Evolutionary conservation across 2,797 vertebrate genomes (phyloP), one percentile per base, ranked within the genome.

Genomic region (Lophius americanus): DNA sequence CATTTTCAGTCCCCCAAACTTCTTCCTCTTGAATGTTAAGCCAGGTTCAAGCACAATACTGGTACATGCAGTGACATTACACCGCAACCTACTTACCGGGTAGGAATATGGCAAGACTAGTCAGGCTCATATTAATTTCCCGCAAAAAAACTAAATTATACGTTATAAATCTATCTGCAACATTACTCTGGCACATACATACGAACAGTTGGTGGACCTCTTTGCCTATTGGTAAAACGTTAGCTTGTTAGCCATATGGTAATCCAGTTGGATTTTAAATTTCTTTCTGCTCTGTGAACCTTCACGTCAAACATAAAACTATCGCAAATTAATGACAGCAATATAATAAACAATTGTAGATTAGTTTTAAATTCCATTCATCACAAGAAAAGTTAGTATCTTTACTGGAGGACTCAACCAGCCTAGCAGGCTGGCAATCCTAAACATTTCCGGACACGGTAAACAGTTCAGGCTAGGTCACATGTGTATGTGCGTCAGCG

Each of bases 1-100:
- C 96, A 98, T 98, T 49, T 68, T 76, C 11, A 54, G 33, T 6
- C 50, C 6, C 37, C 38, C 13, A 55, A 46, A 51, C 10, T 9
- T 23, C 53, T 46, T 57, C 48, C 44, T 10, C 10, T 44, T 44
- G 11, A 44, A 44, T 11, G 43, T 5, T 10, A 12, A 44, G 5
- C 9, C 43, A 10, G 12, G 10, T 10, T 12, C 3, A 3, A 44
- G 43, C 12, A 11, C 83, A 83, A 82, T 6, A 47, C 78, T 68
- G 49, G 33, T 13, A 38, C 6, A 39, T 13, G 4, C 48, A 50
- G 3, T 13, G 12, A 47, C 9, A 4, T 2, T 2, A 36, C 59
- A 9, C 8, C 3, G 5, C 3, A 5, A 5, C 13, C 46, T 9
- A 32, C 52, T 75, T 13, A 73, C 23, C 32, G 9, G 38, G 9